Evolutionary conservation across 2,113 vertebrate species (phyloP), one percentile per base, ranked within the genome.

Genomic region (Eulacestoma nigropectus): DNA sequence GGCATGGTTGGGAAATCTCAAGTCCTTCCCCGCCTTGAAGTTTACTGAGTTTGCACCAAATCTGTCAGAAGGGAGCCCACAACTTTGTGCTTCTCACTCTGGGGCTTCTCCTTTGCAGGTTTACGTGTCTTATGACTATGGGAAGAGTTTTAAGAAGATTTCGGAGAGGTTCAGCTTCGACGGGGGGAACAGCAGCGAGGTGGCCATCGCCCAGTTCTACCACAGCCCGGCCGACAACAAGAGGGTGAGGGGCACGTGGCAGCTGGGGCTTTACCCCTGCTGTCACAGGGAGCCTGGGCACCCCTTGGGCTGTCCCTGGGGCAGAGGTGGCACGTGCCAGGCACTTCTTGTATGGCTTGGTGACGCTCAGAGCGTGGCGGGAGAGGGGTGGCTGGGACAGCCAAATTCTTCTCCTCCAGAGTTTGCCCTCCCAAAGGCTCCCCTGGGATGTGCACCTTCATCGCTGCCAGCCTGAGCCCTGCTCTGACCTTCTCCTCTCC

Each of bases 201-300:
- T 98, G 62, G 98, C 99, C 94, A 99, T 99, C 7, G 98, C 99
- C 15, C 99, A 99, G 98, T 99, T 99, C 98, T 99, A 99, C 97
- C 99, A 99, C 98, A 99, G 99, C 74, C 99, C 99, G 0, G 98
- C 98, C 0, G 99, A 99, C 97, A 99, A 99, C 97, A 98, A 98
- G 94, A 97, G 99, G 97, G 99, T 99, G 96, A 98, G 98, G 85
- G n/a, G 64, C 18, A 33, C 1, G 1, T 56, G 88, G 49, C 56
- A 70, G 60, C 68, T 46, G 52, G 32, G n/a, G 11, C 33, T 59
- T 20, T 10, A 5, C 50, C 30, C 75, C 57, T 44, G 42, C 50
- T 57, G 67, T 5, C 67, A 27, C 76, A 62, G 47, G 33, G 33
- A 69, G 73, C 42, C 56, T 49, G 75, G 64, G 26, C 57, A 44